Evolutionary conservation across 2,888 invertebrate genomes (phyloP).

Genomic region (Ellobium chinense): DNA sequence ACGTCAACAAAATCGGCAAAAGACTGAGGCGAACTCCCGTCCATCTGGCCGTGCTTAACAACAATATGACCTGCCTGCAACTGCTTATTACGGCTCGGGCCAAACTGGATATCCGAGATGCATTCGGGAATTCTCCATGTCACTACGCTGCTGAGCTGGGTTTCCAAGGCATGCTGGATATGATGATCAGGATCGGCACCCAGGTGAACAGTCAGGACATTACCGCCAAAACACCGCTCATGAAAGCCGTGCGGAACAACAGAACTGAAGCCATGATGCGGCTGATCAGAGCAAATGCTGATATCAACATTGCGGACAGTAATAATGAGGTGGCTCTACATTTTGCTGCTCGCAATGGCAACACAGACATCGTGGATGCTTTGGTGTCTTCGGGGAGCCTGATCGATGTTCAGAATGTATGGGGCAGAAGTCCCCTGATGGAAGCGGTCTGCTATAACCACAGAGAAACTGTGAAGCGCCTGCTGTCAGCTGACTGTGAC

Average conservation of each 20-base stretch:
- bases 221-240: conserved; percentile 76
- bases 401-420: conserved; percentile 76
- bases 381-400: conserved; percentile 71
- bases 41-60: conserved; percentile 75
- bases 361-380: conserved; percentile 70
- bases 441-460: conserved; percentile 77
- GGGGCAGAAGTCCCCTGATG: conserved; percentile 77
- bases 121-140: conserved; percentile 76
- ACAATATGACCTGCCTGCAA: conserved; percentile 76
- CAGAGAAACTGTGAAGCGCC: conserved; percentile 70
- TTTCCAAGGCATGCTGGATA: conserved; percentile 72
- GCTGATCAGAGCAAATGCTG: conserved; percentile 68
- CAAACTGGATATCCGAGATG: conserved; percentile 74
- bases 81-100: conserved; percentile 73
- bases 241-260: conserved; percentile 77
- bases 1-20: conserved; percentile 73
- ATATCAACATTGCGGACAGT: conserved; percentile 75
- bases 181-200: conserved; percentile 71
- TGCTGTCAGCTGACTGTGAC: conserved; percentile 72
- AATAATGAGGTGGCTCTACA: conserved; percentile 77
- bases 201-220: conserved; percentile 76
- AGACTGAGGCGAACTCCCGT: conserved; percentile 74
- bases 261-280: conserved; percentile 74
- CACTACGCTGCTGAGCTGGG: conserved; percentile 78
- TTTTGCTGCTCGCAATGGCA: conserved; percentile 75